A percentile compares a stretch with the other conserved stretches of the same genome.
These are phyloP conservation scores for Parochlus steinenii DNA, from an alignment of 2,888 invertebrate species.

Conservation along the genomic window DNA sequence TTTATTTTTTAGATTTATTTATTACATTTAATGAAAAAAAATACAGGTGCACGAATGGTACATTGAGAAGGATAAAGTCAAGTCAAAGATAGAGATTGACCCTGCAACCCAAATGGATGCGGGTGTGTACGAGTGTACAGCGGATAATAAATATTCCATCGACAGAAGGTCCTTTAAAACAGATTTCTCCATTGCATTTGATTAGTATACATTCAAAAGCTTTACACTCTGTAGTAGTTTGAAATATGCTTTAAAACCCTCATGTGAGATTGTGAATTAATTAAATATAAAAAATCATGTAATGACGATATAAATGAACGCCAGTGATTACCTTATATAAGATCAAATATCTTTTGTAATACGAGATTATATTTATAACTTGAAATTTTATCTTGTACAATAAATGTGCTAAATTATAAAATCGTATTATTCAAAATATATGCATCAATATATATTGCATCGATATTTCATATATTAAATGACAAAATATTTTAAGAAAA, in stretches of 20 bases:
- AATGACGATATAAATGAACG: background rate
- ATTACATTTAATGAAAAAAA: slow-evolving; percentile 1
- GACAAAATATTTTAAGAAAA: too few species aligned
- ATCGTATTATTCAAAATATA: too few species aligned
- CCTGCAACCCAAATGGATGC: slow-evolving; percentile 93
- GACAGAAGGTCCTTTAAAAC: slow-evolving; percentile 84
- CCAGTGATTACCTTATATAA: too few species aligned
- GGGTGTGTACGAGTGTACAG: slow-evolving; percentile 83
- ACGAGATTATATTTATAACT: too few species aligned
- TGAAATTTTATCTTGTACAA: too few species aligned
- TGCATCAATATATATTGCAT: too few species aligned
- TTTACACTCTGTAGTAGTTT: background rate
- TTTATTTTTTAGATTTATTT: background rate
- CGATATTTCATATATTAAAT: too few species aligned
- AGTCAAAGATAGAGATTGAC: slow-evolving; percentile 87
- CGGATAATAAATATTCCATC: slow-evolving; percentile 86
- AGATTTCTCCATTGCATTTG: slow-evolving; percentile 81
- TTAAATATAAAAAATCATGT: background rate
- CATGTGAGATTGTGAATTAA: background rate
- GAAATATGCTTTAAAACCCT: background rate
- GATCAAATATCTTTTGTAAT: too few species aligned
- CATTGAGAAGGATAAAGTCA: slow-evolving; percentile 62
- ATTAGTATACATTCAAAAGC: slow-evolving; percentile 32
- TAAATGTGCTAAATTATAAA: too few species aligned
- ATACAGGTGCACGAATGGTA: slow-evolving; percentile 78